phyloP scores from a whole-genome alignment of 2,888 invertebrate genomes.

The Cordilura impudica region DNA sequence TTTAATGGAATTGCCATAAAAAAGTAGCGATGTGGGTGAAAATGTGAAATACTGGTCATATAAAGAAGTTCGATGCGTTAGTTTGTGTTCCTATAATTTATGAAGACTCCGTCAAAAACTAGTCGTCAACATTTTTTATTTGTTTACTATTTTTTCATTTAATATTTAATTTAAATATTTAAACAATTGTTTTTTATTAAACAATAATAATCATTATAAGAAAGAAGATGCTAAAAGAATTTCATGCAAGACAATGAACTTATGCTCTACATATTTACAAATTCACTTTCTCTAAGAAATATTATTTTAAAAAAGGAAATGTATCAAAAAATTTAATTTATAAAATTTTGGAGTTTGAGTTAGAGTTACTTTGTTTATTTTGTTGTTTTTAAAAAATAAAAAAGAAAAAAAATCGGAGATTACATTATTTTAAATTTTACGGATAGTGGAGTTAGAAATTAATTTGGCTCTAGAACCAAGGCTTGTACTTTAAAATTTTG shows the following conservation, averaged over 20 bases:
- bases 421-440: too few species aligned
- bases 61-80: neutral
- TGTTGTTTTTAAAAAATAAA: too few species aligned
- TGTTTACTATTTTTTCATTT: neutral
- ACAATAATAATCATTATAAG: neutral
- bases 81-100: neutral
- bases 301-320: too few species aligned
- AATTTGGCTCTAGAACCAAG: too few species aligned
- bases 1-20: conserved; percentile 32
- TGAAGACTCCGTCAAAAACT: neutral
- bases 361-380: too few species aligned
- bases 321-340: too few species aligned
- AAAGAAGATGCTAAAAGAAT: neutral
- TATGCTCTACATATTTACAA: too few species aligned
- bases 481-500: too few species aligned
- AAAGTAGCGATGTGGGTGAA: conserved; percentile 46
- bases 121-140: neutral
- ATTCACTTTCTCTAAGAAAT: too few species aligned
- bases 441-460: too few species aligned
- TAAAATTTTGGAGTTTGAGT: too few species aligned
- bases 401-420: too few species aligned
- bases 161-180: neutral
- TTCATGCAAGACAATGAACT: neutral
- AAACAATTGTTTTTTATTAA: neutral
- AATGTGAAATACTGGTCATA: neutral